These are phyloP conservation scores for Erannis defoliaria DNA, from an alignment of 2,888 invertebrate genomes.

Conservation along the genomic window DNA sequence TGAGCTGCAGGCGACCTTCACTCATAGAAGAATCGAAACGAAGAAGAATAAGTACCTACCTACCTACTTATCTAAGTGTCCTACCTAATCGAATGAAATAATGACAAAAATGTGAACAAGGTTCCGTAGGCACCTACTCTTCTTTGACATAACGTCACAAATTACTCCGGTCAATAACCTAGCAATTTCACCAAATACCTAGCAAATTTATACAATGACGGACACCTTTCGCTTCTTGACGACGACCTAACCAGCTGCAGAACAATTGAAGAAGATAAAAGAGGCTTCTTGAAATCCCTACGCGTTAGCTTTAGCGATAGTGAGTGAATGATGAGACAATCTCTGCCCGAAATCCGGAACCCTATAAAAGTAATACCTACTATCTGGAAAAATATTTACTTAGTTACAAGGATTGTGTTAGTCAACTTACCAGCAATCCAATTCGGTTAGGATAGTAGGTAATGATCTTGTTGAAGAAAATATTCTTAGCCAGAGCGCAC, in stretches of 20 bases:
- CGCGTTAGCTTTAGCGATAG: neutral
- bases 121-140: neutral
- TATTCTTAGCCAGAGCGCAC: conserved; percentile 10
- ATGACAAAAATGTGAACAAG: neutral
- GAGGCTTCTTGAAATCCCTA: neutral
- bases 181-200: neutral
- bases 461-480: conserved; percentile 36
- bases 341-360: conserved; percentile 24
- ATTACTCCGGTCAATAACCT: conserved; percentile 6
- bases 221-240: neutral
- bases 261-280: neutral
- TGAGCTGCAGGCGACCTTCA: too few species aligned
- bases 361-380: conserved; percentile 19
- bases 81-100: neutral
- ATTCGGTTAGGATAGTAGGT: conserved; percentile 22
- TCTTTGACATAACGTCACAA: neutral
- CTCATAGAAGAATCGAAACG: neutral
- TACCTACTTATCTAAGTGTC: neutral
- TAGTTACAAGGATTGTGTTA: neutral
- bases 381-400: conserved; percentile 17
- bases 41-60: neutral
- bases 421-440: conserved; percentile 34
- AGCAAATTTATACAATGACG: too few species aligned
- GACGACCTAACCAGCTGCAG: neutral
- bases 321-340: neutral